phyloP scores from a whole-genome alignment of 2,113 vertebrate genomes.

The Notechis scutatus region DNA sequence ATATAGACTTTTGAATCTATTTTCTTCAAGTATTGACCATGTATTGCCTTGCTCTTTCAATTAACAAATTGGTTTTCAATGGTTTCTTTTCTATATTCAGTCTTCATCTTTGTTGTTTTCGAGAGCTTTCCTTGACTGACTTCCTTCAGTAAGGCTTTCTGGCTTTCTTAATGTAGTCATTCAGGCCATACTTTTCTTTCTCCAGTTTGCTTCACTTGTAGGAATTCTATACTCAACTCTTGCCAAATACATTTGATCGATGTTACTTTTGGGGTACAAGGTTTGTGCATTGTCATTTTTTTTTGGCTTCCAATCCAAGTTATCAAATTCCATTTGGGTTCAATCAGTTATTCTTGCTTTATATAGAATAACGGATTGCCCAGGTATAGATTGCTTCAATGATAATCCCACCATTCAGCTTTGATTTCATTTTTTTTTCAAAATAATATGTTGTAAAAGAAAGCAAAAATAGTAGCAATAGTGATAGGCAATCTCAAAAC shows the following conservation, averaged over 20 bases:
- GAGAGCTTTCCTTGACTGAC: not conserved
- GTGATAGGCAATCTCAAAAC: not conserved
- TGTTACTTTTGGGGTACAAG: not conserved
- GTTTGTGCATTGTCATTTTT: not conserved
- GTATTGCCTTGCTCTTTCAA: not conserved
- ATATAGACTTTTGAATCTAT: not conserved
- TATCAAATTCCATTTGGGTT: not conserved
- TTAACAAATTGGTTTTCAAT: not conserved
- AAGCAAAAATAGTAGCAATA: not conserved
- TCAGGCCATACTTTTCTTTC: not conserved
- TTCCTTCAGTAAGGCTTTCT: not conserved
- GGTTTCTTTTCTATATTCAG: not conserved
- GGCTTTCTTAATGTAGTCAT: too few relatives aligned
- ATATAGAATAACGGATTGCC: not conserved
- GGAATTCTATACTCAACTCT: not conserved
- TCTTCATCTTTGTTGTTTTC: not conserved
- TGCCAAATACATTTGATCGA: not conserved
- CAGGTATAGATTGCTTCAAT: not conserved
- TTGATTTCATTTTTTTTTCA: not conserved
- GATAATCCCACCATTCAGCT: not conserved
- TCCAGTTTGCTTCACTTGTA: not conserved
- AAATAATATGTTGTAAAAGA: not conserved
- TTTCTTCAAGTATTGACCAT: not conserved
- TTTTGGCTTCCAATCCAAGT: not conserved
- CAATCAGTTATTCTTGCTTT: not conserved